A percentile compares a stretch with the other conserved stretches of the same genome.
Evolutionary conservation across 2,113 vertebrate genomes (phyloP).

Genomic region (Gavia stellata): DNA sequence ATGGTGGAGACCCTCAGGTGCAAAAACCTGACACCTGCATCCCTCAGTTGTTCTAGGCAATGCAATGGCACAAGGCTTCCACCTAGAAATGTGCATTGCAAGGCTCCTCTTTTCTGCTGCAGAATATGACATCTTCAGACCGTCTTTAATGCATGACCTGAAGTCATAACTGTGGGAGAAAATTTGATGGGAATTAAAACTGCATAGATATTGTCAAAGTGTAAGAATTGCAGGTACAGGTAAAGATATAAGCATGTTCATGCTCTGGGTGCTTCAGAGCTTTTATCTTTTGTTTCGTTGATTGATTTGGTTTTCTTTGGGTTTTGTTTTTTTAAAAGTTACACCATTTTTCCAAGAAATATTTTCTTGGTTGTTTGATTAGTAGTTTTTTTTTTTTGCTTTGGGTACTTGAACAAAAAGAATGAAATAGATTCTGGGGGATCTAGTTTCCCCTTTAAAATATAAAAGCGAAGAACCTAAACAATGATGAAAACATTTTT

Average conservation of each 20-base stretch:
- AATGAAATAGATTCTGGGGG: background rate
- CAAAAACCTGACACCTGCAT: background rate
- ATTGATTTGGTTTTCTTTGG: background rate
- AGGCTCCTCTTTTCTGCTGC: background rate
- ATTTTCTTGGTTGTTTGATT: background rate
- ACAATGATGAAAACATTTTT: rapidly evolving
- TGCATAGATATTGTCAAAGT: too few species aligned
- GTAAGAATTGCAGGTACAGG: background rate
- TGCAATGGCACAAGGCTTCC: background rate
- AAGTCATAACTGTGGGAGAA: background rate
- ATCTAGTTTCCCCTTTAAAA: background rate
- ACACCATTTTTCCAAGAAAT: background rate
- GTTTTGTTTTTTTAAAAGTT: background rate
- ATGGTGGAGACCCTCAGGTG: background rate
- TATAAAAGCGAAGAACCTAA: background rate
- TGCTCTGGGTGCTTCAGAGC: background rate
- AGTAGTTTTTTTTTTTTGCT: background rate
- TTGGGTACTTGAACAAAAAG: background rate
- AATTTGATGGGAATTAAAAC: background rate
- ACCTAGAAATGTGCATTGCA: background rate
- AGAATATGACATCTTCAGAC: background rate
- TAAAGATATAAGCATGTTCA: background rate
- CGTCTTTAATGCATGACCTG: background rate
- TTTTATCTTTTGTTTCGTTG: background rate
- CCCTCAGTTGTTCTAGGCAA: background rate